Conservation (phyloP, 2,797 vertebrate species). For the Smutsia temminckii region DNA sequence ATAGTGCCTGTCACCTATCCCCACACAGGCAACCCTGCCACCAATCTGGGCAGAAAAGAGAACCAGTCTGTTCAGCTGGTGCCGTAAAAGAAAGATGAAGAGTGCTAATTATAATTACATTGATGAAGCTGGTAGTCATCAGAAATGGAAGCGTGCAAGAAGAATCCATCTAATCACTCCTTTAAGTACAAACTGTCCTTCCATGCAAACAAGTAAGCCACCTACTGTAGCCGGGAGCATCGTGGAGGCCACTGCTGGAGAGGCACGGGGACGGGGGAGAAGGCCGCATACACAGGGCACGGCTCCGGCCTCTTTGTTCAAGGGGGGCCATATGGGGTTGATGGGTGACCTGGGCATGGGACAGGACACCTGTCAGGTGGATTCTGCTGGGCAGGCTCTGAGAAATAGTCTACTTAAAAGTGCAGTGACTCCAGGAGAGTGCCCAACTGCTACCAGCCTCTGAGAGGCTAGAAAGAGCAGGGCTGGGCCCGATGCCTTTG, state of each 20-base stretch:
- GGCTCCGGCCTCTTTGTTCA: slow-evolving; percentile 49
- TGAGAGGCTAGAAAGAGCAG: not conserved
- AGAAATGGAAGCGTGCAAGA: slow-evolving; percentile 85
- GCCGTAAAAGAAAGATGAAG: slow-evolving; percentile 88
- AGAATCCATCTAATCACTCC: slow-evolving; percentile 82
- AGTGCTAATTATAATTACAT: slow-evolving; percentile 92
- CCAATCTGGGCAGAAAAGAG: slow-evolving; percentile 88
- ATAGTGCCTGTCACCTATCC: slow-evolving; percentile 94
- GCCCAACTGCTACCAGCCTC: not conserved
- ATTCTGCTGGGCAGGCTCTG: slow-evolving; percentile 63
- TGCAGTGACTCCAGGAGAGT: slow-evolving; percentile 48
- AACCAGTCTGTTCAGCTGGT: slow-evolving; percentile 92
- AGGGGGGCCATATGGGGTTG: not conserved
- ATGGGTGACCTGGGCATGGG: slow-evolving; percentile 34
- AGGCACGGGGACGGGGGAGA: slow-evolving; percentile 61
- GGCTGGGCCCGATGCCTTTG: not conserved
- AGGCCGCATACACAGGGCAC: slow-evolving; percentile 67
- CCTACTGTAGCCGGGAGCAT: slow-evolving; percentile 73
- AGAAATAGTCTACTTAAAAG: slow-evolving; percentile 46
- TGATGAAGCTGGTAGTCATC: slow-evolving; percentile 90
- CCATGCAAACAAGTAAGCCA: slow-evolving; percentile 81
- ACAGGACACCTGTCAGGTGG: slow-evolving; percentile 56
- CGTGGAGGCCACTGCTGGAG: slow-evolving; percentile 64
- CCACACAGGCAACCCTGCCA: slow-evolving; percentile 85
- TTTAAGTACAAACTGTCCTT: slow-evolving; percentile 84